A percentile compares a stretch with the other conserved stretches of the same genome.
phyloP scores from a whole-genome alignment of 1,140 invertebrate species.

The Coptotermes formosanus region DNA sequence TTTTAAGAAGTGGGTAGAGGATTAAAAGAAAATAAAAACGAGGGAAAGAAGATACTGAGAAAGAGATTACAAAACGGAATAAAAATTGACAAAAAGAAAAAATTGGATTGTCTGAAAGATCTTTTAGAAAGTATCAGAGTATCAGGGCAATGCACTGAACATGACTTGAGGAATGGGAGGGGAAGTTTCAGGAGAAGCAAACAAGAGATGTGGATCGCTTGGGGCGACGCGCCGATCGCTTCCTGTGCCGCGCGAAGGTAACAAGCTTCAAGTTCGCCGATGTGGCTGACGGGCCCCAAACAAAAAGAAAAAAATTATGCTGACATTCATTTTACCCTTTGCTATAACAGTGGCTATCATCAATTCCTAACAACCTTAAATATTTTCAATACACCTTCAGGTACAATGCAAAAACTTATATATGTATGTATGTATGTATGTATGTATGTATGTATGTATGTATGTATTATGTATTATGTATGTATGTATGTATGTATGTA shows the following conservation, averaged over 20 bases:
- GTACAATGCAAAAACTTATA: background rate
- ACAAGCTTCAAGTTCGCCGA: background rate
- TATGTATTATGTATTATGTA: too few species aligned
- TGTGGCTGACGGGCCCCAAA: background rate
- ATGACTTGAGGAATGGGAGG: background rate
- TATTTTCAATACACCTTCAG: background rate
- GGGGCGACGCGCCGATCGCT: background rate
- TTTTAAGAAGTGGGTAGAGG: background rate
- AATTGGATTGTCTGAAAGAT: slow-evolving; percentile 5
- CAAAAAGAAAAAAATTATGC: background rate
- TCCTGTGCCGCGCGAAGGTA: background rate
- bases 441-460: too few species aligned
- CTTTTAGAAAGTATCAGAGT: background rate
- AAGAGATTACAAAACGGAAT: background rate
- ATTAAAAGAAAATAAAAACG: background rate
- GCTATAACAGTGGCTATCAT: background rate
- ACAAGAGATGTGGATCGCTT: background rate
- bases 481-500: slow-evolving; percentile 19
- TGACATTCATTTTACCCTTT: background rate
- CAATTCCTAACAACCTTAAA: background rate
- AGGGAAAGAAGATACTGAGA: background rate
- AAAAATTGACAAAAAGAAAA: slow-evolving; percentile 3
- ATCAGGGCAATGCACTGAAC: background rate
- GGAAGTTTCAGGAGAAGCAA: background rate
- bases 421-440: background rate